Percentiles rank a stretch among this genome's conserved stretches.
Evolutionary conservation across 2,888 invertebrate species (phyloP).

Genomic region (Lottia gigantea): DNA sequence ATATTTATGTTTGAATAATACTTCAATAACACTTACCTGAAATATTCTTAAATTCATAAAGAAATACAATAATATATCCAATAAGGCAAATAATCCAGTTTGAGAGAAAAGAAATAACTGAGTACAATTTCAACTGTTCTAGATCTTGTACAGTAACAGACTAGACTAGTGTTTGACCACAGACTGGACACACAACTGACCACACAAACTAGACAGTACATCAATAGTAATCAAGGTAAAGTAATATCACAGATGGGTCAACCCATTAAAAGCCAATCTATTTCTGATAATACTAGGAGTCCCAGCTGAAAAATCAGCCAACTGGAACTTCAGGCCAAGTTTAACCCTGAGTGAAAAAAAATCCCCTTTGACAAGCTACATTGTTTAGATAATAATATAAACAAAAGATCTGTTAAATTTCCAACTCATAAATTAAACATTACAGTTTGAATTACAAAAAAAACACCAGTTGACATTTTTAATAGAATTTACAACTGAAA

Average conservation of each 20-base stretch:
- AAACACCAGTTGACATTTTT: too few species aligned
- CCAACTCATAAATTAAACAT: neutral
- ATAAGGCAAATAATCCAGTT: too few species aligned
- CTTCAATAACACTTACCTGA: too few species aligned
- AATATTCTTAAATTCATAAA: too few species aligned
- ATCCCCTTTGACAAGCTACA: neutral
- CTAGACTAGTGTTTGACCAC: neutral
- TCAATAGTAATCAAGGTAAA: slow-evolving; percentile 1
- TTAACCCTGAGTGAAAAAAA: too few species aligned
- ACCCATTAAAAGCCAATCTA: slow-evolving; percentile 1
- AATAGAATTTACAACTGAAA: too few species aligned
- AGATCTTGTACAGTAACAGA: too few species aligned
- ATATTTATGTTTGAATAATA: too few species aligned
- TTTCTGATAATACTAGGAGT: neutral
- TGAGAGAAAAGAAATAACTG: too few species aligned
- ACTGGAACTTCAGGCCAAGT: neutral
- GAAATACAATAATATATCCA: too few species aligned
- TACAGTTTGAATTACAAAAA: neutral
- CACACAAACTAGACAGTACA: too few species aligned
- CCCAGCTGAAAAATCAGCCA: neutral
- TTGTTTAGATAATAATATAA: slow-evolving; percentile 1
- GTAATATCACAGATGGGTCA: slow-evolving; percentile 7
- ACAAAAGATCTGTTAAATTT: neutral
- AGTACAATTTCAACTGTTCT: too few species aligned
- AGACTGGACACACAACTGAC: neutral